phyloP scores from a whole-genome alignment of 2,888 invertebrate genomes.

The Clostera curtula region DNA sequence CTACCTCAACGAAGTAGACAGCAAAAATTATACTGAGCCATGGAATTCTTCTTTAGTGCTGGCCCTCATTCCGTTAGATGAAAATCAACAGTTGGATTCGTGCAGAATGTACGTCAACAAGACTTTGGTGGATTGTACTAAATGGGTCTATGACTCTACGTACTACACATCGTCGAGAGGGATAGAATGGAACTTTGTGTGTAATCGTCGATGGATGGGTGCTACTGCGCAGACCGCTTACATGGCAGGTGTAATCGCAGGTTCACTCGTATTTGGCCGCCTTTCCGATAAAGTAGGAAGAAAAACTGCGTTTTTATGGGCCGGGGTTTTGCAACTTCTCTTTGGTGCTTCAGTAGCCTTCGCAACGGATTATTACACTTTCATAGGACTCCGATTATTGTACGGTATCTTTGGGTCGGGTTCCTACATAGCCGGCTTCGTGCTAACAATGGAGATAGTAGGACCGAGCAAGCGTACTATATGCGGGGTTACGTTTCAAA shows the following conservation, averaged over 20 bases:
- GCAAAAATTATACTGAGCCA: constrained; percentile 55
- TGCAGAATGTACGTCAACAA: constrained; percentile 75
- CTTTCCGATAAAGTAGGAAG: constrained; percentile 88
- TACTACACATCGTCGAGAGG: constrained; percentile 83
- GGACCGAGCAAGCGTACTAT: constrained; percentile 86
- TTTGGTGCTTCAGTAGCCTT: constrained; percentile 85
- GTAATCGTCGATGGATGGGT: constrained; percentile 87
- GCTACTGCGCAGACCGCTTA: constrained; percentile 84
- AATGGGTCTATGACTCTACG: constrained; percentile 83
- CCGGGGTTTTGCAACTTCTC: constrained; percentile 81
- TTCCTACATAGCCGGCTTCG: constrained; percentile 80
- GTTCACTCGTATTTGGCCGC: constrained; percentile 84
- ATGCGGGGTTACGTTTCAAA: constrained; percentile 87
- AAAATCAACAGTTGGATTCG: constrained; percentile 75
- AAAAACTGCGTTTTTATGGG: constrained; percentile 85
- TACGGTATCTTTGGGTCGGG: constrained; percentile 90
- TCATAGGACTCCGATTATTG: constrained; percentile 79
- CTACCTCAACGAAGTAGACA: constrained; percentile 73
- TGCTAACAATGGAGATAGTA: constrained; percentile 87
- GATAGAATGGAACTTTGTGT: constrained; percentile 90
- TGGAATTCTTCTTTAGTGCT: constrained; percentile 74
- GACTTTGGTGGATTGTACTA: constrained; percentile 44
- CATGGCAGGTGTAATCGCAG: constrained; percentile 89
- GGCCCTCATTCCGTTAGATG: constrained; percentile 73
- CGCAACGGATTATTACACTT: constrained; percentile 81